Base-by-base conservation (phyloP, 2,797 vertebrate species). In the Molossus molossus region DNA sequence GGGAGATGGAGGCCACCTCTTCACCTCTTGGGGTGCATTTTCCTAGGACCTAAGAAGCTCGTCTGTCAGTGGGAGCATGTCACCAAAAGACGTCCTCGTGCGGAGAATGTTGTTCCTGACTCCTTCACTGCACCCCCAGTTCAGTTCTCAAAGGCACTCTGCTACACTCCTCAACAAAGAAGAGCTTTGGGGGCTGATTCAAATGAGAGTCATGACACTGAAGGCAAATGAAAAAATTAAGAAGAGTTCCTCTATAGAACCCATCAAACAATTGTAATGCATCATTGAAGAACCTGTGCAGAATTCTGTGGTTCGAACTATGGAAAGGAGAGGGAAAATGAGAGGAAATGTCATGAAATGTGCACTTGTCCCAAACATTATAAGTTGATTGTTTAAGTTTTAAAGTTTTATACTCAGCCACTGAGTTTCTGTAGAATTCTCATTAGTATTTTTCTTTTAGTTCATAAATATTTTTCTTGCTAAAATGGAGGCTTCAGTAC, bases 391-490 rank as follows among this genome's bases (percentile, higher is more conserved):
- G 29, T 77, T 72, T 48, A 79, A 77, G 58, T 67, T 90, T 90
- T 84, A 69, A 94, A 79, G 50, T 70, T 79, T 83, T 75, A 37
- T 75, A 12, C 20, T 91, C 25, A 55, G 58, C 33, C 64, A 87
- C n/a, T 25, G 55, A 85, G 6, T 94, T 91, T 93, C 92, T 88
- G 25, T 21, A 72, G 83, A 93, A 93, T 90, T 86, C 72, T 48
- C 33, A 80, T 50, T 72, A 81, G 50, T 76, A 53, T 60, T 69
- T 88, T 89, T 76, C 77, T 94, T 93, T 95, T 53, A 81, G 27
- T 84, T 90, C 60, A 81, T 84, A 94, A 87, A 84, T 70, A 81
- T 92, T 91, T 93, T 91, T 81, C 80, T 85, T 85, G n/a, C 73
- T 62, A 82, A 94, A 86, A 88, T 11, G 64, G 67, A 96, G 65